A percentile compares a stretch with the other conserved stretches of the same genome.
phyloP scores from a whole-genome alignment of 2,113 vertebrate species.

The Smithornis capensis region DNA sequence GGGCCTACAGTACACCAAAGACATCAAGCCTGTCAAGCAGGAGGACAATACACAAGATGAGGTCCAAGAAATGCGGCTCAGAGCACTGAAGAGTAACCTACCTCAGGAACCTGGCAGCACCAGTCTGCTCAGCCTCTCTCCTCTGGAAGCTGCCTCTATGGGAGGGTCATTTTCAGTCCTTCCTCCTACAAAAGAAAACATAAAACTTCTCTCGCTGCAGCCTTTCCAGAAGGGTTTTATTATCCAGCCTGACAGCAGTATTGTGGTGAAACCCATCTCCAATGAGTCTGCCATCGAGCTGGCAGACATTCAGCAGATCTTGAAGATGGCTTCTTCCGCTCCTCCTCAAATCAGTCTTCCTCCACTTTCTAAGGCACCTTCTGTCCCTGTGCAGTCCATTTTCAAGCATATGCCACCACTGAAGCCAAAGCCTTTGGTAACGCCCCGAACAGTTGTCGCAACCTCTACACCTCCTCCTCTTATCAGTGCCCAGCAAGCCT shows the following conservation, averaged over 20 bases:
- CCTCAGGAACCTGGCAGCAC: conserved; percentile 86
- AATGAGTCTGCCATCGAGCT: conserved; percentile 84
- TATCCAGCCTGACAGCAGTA: conserved; percentile 87
- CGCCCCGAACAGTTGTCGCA: conserved; percentile 85
- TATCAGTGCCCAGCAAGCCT: conserved; percentile 91
- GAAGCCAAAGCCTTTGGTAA: conserved; percentile 92
- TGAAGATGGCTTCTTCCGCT: conserved; percentile 88
- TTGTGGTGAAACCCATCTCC: conserved; percentile 82
- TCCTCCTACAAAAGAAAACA: conserved; percentile 78
- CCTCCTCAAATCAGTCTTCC: conserved; percentile 89
- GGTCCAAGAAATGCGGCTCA: conserved; percentile 87
- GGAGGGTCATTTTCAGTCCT: conserved; percentile 81
- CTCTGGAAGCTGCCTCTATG: conserved; percentile 80
- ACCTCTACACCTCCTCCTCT: conserved; percentile 88
- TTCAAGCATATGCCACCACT: conserved; percentile 89
- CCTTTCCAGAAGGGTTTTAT: conserved; percentile 91
- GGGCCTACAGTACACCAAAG: conserved; percentile 87
- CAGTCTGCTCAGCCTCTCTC: conserved; percentile 78
- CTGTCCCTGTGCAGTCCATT: conserved; percentile 75
- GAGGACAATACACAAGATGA: conserved; percentile 82
- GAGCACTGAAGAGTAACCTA: conserved; percentile 85
- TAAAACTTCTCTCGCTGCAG: conserved; percentile 88
- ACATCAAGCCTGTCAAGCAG: conserved; percentile 73
- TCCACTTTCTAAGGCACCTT: conserved; percentile 84
- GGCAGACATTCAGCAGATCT: conserved; percentile 95